Evolutionary conservation across 2,888 invertebrate species (phyloP).

Genomic region (Lycia hirtaria): DNA sequence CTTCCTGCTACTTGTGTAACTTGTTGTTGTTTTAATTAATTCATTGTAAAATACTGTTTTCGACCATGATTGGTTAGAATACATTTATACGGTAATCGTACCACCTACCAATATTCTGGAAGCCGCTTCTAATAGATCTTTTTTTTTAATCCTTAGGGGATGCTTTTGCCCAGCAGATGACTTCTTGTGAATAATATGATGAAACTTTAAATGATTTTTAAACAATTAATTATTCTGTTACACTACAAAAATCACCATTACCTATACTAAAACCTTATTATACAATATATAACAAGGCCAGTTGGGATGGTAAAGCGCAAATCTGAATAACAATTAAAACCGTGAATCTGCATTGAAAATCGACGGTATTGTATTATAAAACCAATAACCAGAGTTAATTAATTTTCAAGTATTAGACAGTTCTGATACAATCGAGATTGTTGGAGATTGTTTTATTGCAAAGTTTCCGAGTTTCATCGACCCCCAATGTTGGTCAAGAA

Average conservation of each 20-base stretch:
- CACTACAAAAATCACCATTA: too few relatives aligned
- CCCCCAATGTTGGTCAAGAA: conserved; percentile 15
- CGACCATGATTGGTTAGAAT: not conserved
- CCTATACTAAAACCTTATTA: not conserved
- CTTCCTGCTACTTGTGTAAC: too few relatives aligned
- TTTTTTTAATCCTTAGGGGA: too few relatives aligned
- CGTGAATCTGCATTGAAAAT: conserved; percentile 30
- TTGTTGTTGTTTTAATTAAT: too few relatives aligned
- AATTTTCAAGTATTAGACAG: conserved; percentile 55
- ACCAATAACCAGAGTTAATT: conserved; percentile 59
- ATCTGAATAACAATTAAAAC: too few relatives aligned
- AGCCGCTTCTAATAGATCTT: too few relatives aligned
- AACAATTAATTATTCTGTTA: too few relatives aligned
- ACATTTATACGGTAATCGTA: too few relatives aligned
- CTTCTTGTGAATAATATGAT: too few relatives aligned
- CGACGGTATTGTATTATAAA: conserved; percentile 39
- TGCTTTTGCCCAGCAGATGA: too few relatives aligned
- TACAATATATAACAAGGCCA: not conserved
- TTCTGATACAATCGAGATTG: conserved; percentile 47
- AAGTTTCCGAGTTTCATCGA: conserved; percentile 42
- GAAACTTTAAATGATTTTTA: too few relatives aligned
- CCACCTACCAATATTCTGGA: too few relatives aligned
- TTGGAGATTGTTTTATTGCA: conserved; percentile 51
- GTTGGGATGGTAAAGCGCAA: not conserved
- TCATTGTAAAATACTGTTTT: not conserved